Percentiles rank a stretch among this genome's conserved stretches.
phyloP scores from a whole-genome alignment of 2,888 invertebrate species.

The Tanytarsus gracilentus region DNA sequence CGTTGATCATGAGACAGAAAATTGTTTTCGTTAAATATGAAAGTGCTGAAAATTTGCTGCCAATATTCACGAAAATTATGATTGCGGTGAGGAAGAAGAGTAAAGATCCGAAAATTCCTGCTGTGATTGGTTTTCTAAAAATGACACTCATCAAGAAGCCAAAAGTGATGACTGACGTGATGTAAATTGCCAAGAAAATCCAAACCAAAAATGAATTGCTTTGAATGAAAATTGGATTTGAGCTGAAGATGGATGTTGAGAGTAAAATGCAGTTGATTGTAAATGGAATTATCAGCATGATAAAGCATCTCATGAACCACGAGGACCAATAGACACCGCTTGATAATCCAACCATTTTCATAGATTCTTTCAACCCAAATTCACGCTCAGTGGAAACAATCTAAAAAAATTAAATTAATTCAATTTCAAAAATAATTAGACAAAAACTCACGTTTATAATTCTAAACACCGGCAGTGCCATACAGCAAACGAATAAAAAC shows the following conservation, averaged over 20 bases:
- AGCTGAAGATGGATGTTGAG: constrained; percentile 33
- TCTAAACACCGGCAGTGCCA: background rate
- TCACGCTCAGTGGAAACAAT: constrained; percentile 2
- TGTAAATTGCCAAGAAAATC: constrained; percentile 57
- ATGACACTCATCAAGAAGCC: constrained; percentile 64
- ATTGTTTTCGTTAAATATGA: background rate
- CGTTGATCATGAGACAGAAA: background rate
- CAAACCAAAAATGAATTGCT: constrained; percentile 2
- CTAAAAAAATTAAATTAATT: background rate
- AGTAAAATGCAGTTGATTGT: constrained; percentile 46
- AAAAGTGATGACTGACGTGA: constrained; percentile 57
- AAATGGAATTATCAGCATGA: constrained; percentile 52
- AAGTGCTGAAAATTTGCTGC: background rate
- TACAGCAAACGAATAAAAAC: background rate
- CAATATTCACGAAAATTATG: background rate
- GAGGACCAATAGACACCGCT: constrained; percentile 70
- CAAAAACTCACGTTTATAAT: background rate
- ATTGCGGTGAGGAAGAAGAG: background rate
- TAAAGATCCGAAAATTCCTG: background rate
- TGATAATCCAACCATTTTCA: constrained; percentile 77
- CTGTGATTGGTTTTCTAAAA: constrained; percentile 40
- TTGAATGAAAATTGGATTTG: background rate
- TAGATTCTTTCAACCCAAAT: constrained; percentile 54
- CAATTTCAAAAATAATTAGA: background rate
- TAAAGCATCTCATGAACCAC: constrained; percentile 65